Evolutionary conservation across 2,888 invertebrate genomes (phyloP), one percentile per base, ranked within the genome.

Genomic region (Heliconius charithonia): DNA sequence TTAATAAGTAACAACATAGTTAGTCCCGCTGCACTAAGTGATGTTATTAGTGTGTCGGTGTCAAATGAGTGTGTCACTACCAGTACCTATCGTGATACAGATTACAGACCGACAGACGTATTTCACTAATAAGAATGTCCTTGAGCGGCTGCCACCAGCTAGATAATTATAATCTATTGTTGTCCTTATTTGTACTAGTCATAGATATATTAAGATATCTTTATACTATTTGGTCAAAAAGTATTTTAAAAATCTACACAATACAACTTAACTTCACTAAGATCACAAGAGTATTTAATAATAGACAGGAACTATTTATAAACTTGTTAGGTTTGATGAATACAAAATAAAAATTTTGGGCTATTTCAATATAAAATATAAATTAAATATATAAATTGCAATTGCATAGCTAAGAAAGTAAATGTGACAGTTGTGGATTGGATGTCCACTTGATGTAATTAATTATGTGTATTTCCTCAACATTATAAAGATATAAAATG

Each of bases 41-140:
- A 85, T 88, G 37, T 67, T 41, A 67, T 67, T 87, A 86, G 85
- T 83, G 79, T 37, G 62, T 81, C 83, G 80, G 82, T 83, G 83
- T 81, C 83, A 84, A 84, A 85, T 85, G 84, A 85, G 87, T 84
- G 85, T 83, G 84, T 83, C 83, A 83, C 77, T 81, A 37, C 32
- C 32, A 37, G 32, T 37, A 79, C 77, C 77, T 75, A 22, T 12
- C 10, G 32, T 19, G 32, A 66, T 66, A 66, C 37, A 70, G 71
- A 70, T 9, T 32, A 37, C 9, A 37, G 32, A 9, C 63, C 72
- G 9, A 70, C 63, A 75, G 13, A 62, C 32, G 59, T 73, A 69
- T 37, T 75, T 81, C 81, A 85, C 87, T 89, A 89, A 90, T 86
- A 83, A 83, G 73, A 69, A 75, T 82, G 87, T 83, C 91, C 90